Evolutionary conservation across 1,140 invertebrate species (phyloP).

Genomic region (Drosophila pallidifrons): DNA sequence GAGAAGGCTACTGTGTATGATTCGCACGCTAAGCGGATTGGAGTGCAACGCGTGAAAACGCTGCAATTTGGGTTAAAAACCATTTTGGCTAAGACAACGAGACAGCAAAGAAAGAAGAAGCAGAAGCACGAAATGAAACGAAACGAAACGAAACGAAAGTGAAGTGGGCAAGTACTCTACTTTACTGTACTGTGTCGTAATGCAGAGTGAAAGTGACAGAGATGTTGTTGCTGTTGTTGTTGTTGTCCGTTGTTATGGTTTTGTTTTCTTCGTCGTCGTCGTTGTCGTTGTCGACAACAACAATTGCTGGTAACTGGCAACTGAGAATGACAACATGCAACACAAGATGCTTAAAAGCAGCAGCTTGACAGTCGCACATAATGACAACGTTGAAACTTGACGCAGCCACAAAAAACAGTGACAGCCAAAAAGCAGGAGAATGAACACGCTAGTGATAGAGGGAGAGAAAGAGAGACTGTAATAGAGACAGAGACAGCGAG

Average conservation of each 20-base stretch:
- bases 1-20: slow-evolving; percentile 14
- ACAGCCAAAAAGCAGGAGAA: neutral
- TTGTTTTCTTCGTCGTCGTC: neutral
- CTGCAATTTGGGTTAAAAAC: slow-evolving; percentile 74
- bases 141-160: slow-evolving; percentile 2
- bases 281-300: slow-evolving; percentile 30
- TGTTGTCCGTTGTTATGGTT: no score
- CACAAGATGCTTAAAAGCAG: slow-evolving; percentile 24
- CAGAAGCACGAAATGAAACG: neutral
- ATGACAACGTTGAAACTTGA: slow-evolving; percentile 25
- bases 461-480: neutral
- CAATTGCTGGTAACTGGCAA: slow-evolving; percentile 49
- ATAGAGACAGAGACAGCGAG: neutral
- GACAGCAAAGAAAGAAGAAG: neutral
- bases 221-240: slow-evolving; percentile 28
- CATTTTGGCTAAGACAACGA: slow-evolving; percentile 64
- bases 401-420: neutral
- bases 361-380: slow-evolving; percentile 2
- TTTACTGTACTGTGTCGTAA: slow-evolving; percentile 11
- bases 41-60: slow-evolving; percentile 57
- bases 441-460: neutral
- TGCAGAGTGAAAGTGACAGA: slow-evolving; percentile 70
- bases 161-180: slow-evolving; percentile 7
- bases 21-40: slow-evolving; percentile 62
- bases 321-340: slow-evolving; percentile 57